A percentile compares a stretch with the other conserved stretches of the same genome.
These are phyloP conservation scores for Anguilla marmorata DNA, from an alignment of 2,797 vertebrate genomes.

Conservation along the genomic window DNA sequence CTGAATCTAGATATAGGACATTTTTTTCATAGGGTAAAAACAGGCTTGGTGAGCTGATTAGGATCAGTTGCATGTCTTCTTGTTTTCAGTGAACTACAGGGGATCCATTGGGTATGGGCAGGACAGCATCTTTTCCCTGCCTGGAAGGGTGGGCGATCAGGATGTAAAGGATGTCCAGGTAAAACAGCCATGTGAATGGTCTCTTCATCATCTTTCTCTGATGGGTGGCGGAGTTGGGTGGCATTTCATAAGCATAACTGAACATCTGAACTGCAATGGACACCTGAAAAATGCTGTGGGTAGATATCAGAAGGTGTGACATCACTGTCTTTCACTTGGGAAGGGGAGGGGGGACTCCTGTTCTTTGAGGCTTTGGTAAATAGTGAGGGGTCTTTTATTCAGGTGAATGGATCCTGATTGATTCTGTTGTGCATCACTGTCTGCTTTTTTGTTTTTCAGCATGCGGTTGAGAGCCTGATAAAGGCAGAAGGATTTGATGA, in stretches of 20 bases:
- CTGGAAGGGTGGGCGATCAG: conserved; percentile 85
- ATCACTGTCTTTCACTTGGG: neutral
- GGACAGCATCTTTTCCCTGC: conserved; percentile 85
- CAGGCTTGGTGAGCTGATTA: neutral
- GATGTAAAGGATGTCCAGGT: conserved; percentile 95
- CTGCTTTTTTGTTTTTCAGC: conserved; percentile 51
- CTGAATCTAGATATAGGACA: neutral
- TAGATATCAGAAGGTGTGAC: neutral
- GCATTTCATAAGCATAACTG: neutral
- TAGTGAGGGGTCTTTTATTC: neutral
- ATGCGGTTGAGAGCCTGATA: conserved; percentile 83
- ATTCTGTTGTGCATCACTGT: neutral
- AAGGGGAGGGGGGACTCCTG: neutral
- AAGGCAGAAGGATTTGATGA: conserved; percentile 69
- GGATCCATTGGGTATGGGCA: conserved; percentile 93
- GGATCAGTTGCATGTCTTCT: neutral
- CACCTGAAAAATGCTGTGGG: neutral
- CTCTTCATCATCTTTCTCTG: neutral
- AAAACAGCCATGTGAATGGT: conserved; percentile 28
- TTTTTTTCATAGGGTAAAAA: neutral
- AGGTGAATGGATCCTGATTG: neutral
- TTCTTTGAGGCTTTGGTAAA: neutral
- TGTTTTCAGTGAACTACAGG: conserved; percentile 87
- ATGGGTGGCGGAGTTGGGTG: neutral
- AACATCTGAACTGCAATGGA: neutral